phyloP scores from a whole-genome alignment of 2,113 vertebrate genomes.

The Crypturellus undulatus region DNA sequence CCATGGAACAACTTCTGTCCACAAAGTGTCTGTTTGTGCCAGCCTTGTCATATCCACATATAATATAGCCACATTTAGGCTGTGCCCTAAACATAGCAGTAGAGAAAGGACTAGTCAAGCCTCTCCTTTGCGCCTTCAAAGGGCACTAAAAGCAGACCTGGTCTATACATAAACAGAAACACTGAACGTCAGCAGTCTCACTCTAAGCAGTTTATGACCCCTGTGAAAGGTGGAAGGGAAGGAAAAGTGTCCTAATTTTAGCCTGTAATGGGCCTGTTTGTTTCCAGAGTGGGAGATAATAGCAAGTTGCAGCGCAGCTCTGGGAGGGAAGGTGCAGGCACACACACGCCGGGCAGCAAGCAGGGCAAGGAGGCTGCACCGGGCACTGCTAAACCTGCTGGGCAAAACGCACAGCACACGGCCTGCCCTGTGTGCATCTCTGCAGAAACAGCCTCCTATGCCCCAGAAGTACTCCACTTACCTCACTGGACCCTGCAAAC shows the following conservation, averaged over 20 bases:
- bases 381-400: neutral
- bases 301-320: slow-evolving; percentile 1
- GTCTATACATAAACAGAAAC: slow-evolving; percentile 31
- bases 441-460: neutral
- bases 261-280: slow-evolving; percentile 57
- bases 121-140: neutral
- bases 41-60: neutral
- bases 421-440: neutral
- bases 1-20: neutral
- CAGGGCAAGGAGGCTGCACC: neutral
- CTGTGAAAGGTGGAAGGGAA: slow-evolving; percentile 34
- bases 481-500: neutral
- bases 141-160: neutral
- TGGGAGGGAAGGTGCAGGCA: slow-evolving; percentile 20
- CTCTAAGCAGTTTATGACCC: slow-evolving; percentile 1
- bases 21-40: neutral
- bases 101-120: neutral
- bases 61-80: neutral
- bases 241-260: slow-evolving; percentile 61
- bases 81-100: neutral
- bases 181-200: neutral
- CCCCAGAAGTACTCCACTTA: neutral
- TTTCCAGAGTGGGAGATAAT: slow-evolving; percentile 47
- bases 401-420: neutral
- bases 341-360: neutral